phyloP scores from a whole-genome alignment of 1,140 invertebrate species.

The Drosophila ogumai region DNA sequence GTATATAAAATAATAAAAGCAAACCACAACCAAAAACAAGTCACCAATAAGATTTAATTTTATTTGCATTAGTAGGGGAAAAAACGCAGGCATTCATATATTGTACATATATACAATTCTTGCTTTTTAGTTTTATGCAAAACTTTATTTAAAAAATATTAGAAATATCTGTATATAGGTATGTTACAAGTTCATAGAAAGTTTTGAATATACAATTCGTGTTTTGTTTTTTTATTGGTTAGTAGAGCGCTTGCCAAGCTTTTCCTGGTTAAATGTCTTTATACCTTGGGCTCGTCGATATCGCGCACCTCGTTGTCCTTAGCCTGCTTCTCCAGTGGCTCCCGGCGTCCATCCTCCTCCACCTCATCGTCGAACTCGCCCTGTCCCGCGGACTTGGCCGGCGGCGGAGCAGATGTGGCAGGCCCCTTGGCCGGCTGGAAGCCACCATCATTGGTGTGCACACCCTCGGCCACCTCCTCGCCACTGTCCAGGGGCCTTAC shows the following conservation, averaged over 20 bases:
- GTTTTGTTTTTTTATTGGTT: constrained; percentile 34
- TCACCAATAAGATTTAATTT: constrained; percentile 26
- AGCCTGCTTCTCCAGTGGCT: constrained; percentile 64
- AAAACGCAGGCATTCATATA: constrained; percentile 53
- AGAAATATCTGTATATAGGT: constrained; percentile 63
- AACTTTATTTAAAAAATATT: constrained; percentile 73
- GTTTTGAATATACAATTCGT: constrained; percentile 65
- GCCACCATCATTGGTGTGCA: constrained; percentile 30
- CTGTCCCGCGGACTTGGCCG: constrained; percentile 9
- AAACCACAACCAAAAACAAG: constrained; percentile 56
- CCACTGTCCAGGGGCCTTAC: constrained; percentile 77
- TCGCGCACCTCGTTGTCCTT: constrained; percentile 69
- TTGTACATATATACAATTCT: constrained; percentile 41
- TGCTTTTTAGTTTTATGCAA: constrained; percentile 60
- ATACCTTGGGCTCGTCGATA: constrained; percentile 70
- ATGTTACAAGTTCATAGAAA: constrained; percentile 70
- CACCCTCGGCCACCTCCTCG: constrained; percentile 67
- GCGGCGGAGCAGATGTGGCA: constrained; percentile 44
- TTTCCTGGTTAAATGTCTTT: constrained; percentile 59
- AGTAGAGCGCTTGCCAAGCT: constrained; percentile 64
- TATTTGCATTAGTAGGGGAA: constrained; percentile 13
- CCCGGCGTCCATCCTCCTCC: constrained; percentile 47
- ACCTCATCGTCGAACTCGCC: constrained; percentile 59
- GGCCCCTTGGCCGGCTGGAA: constrained; percentile 31
- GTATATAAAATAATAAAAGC: constrained; percentile 14